phyloP scores from a whole-genome alignment of 64 coral and sea anemone species.

The Exaiptasia diaphana region DNA sequence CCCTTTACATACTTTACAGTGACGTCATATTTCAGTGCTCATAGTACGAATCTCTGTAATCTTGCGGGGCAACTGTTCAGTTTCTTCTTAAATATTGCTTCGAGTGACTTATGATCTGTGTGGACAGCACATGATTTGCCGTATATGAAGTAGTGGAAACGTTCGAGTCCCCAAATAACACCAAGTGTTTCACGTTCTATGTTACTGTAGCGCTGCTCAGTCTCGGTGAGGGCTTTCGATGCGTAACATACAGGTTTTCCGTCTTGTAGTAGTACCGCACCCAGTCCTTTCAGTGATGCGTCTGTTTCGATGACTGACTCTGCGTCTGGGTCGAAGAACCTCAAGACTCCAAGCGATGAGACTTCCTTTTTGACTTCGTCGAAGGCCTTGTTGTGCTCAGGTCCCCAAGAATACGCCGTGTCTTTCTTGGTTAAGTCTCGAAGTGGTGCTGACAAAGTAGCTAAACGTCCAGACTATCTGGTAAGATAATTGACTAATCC shows the following conservation, averaged over 20 bases:
- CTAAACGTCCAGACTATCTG: too few species aligned
- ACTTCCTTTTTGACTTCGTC: constrained; percentile 1
- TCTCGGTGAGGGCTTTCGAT: constrained; percentile 16
- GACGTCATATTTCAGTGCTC: constrained; percentile 56
- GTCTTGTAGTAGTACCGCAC: constrained; percentile 12
- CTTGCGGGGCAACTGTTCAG: background rate
- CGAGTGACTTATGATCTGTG: constrained; percentile 30
- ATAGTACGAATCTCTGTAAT: constrained; percentile 38
- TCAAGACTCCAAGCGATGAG: constrained; percentile 1
- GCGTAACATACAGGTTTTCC: constrained; percentile 27
- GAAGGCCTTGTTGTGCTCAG: background rate
- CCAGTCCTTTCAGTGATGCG: constrained; percentile 1
- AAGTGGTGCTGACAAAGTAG: too few species aligned
- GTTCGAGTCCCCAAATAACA: constrained; percentile 20
- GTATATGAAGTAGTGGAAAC: constrained; percentile 35
- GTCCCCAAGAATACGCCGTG: background rate
- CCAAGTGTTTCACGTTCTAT: constrained; percentile 21
- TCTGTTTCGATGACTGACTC: constrained; percentile 38
- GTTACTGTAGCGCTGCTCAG: constrained; percentile 26
- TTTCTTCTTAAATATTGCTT: constrained; percentile 33
- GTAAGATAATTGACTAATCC: too few species aligned
- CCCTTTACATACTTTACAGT: constrained; percentile 42
- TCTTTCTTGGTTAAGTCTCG: background rate
- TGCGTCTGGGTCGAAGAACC: constrained; percentile 20
- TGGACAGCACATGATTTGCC: constrained; percentile 25